Evolutionary conservation across 2,888 invertebrate species (phyloP).

Genomic region (Mystacides longicornis): DNA sequence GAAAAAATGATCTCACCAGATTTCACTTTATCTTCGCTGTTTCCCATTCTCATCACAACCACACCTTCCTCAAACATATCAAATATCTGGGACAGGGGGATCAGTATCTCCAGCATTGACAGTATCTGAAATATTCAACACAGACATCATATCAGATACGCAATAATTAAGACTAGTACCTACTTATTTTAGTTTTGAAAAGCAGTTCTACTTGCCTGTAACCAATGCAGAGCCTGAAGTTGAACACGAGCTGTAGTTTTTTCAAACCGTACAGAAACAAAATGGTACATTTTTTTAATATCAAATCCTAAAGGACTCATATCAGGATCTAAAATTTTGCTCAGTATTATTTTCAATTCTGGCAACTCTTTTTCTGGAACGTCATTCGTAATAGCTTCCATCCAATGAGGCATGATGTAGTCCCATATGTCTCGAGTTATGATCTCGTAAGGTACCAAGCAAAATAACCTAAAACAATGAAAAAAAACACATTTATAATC

Average conservation of each 20-base stretch:
- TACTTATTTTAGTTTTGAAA: too few species aligned
- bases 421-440: constrained; percentile 97
- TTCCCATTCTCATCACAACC: constrained; percentile 54
- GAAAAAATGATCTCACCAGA: constrained; percentile 33
- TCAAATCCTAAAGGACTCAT: constrained; percentile 93
- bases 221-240: constrained; percentile 82
- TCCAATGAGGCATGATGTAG: constrained; percentile 98
- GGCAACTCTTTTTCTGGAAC: constrained; percentile 81
- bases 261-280: constrained; percentile 79
- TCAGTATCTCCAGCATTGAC: constrained; percentile 81
- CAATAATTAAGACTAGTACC: too few species aligned
- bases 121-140: constrained; percentile 71
- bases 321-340: constrained; percentile 95
- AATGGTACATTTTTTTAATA: constrained; percentile 90
- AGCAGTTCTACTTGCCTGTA: constrained; percentile 61
- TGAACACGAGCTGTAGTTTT: constrained; percentile 75
- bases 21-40: constrained; percentile 29
- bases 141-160: too few species aligned
- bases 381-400: constrained; percentile 92
- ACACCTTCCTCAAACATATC: constrained; percentile 87
- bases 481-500: background rate
- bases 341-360: constrained; percentile 74
- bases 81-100: constrained; percentile 80
- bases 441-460: constrained; percentile 95
- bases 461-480: constrained; percentile 62